phyloP scores from a whole-genome alignment of 2,113 vertebrate genomes.

The Ginglymostoma cirratum region DNA sequence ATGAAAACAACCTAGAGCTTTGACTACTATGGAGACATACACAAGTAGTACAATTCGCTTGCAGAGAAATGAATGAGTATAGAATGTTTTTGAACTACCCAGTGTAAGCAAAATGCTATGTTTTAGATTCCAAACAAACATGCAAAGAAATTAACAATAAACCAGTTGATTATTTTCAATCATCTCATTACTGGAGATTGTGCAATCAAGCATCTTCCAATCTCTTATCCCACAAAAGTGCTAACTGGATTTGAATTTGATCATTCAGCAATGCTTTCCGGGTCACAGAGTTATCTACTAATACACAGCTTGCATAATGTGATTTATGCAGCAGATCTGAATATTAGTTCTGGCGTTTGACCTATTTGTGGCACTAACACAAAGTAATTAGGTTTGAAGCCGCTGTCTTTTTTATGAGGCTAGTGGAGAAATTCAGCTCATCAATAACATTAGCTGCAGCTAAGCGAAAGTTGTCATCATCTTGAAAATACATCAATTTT shows the following conservation, averaged over 20 bases:
- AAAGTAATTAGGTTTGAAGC: background rate
- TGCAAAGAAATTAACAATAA: background rate
- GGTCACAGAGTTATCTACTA: background rate
- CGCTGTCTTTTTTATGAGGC: background rate
- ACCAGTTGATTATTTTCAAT: background rate
- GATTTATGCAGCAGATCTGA: background rate
- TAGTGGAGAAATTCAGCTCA: background rate
- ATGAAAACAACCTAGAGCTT: background rate
- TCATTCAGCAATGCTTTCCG: background rate
- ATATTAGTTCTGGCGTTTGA: background rate
- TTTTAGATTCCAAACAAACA: background rate
- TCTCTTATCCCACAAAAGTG: background rate
- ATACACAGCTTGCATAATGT: background rate
- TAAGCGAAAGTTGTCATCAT: background rate
- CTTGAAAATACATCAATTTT: constrained; percentile 10
- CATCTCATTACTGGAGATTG: background rate
- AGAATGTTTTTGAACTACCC: background rate
- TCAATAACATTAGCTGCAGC: constrained; percentile 11
- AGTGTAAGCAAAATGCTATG: background rate
- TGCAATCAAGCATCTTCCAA: constrained; percentile 3
- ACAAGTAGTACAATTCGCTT: background rate
- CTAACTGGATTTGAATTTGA: background rate
- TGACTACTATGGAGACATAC: background rate
- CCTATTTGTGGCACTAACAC: background rate
- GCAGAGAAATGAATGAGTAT: background rate